A percentile compares a stretch with the other conserved stretches of the same genome.
These are phyloP conservation scores for Procambarus virginalis DNA, from an alignment of 1,140 invertebrate genomes.

Conservation along the genomic window DNA sequence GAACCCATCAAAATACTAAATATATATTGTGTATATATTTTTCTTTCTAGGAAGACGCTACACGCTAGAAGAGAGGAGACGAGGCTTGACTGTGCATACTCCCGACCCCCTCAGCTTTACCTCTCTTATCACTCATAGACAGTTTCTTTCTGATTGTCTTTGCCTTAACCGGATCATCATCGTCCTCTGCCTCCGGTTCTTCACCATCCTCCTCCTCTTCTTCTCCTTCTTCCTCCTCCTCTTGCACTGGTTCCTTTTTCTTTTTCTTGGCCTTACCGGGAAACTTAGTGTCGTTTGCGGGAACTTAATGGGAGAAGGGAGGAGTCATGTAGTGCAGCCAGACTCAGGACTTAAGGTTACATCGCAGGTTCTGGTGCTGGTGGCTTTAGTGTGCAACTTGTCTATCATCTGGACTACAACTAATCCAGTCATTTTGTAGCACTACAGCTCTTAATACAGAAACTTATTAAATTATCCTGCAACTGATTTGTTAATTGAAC, in stretches of 20 bases:
- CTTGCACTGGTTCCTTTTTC: conserved; percentile 66
- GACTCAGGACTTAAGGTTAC: not conserved
- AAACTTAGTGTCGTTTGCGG: conserved; percentile 70
- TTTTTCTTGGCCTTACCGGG: conserved; percentile 69
- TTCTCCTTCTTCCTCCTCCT: conserved; percentile 55
- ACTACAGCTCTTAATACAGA: not conserved
- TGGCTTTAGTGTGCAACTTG: conserved; percentile 32
- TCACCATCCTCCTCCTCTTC: conserved; percentile 64
- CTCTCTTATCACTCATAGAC: conserved; percentile 68
- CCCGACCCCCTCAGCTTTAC: conserved; percentile 49
- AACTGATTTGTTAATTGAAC: no score
- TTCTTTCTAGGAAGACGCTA: conserved; percentile 63
- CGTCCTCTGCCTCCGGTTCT: conserved; percentile 62
- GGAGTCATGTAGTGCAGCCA: conserved; percentile 51
- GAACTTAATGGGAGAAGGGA: conserved; percentile 65
- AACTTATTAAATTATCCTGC: not conserved
- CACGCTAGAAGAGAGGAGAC: conserved; percentile 46
- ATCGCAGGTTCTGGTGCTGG: conserved; percentile 10
- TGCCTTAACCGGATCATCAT: conserved; percentile 66
- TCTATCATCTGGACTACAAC: not conserved
- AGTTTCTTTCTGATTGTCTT: conserved; percentile 66
- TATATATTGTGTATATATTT: not conserved
- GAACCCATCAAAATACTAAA: conserved; percentile 50
- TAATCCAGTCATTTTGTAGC: not conserved
- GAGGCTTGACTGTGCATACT: conserved; percentile 57